Evolutionary conservation across 2,113 vertebrate genomes (phyloP).

Genomic region (Rallus limicola): DNA sequence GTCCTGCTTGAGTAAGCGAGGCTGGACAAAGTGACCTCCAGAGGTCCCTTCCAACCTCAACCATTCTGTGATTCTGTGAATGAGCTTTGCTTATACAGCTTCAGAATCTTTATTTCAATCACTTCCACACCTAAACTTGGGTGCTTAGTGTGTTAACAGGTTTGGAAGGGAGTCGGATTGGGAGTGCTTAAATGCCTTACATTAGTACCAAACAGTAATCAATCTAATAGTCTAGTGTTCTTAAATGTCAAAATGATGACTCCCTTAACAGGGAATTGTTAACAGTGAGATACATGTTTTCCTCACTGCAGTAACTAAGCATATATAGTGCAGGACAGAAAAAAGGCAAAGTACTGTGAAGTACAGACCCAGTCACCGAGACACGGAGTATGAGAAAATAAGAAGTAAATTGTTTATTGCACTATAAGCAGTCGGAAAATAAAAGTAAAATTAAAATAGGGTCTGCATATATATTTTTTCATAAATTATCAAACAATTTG

Average conservation of each 20-base stretch:
- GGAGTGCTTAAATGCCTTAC: background rate
- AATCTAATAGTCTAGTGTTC: background rate
- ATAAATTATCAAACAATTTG: background rate
- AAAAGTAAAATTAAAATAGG: background rate
- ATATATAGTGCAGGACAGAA: background rate
- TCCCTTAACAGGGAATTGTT: background rate
- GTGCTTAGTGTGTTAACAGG: background rate
- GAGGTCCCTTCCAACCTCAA: background rate
- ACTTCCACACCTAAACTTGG: background rate
- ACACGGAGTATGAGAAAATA: background rate
- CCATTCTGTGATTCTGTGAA: background rate
- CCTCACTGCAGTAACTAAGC: background rate
- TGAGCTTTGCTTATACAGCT: background rate
- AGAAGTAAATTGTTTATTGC: background rate
- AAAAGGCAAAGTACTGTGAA: background rate
- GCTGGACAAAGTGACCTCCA: background rate
- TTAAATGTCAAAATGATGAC: background rate
- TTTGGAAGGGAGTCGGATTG: conserved; percentile 1
- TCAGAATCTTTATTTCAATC: background rate
- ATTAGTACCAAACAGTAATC: background rate
- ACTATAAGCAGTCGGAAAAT: background rate
- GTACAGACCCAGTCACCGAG: background rate
- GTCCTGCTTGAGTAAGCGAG: background rate
- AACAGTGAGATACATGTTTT: background rate
- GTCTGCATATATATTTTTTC: background rate